A percentile compares a stretch with the other conserved stretches of the same genome.
Evolutionary conservation across 2,113 vertebrate genomes (phyloP).

Genomic region (Pteronura brasiliensis): DNA sequence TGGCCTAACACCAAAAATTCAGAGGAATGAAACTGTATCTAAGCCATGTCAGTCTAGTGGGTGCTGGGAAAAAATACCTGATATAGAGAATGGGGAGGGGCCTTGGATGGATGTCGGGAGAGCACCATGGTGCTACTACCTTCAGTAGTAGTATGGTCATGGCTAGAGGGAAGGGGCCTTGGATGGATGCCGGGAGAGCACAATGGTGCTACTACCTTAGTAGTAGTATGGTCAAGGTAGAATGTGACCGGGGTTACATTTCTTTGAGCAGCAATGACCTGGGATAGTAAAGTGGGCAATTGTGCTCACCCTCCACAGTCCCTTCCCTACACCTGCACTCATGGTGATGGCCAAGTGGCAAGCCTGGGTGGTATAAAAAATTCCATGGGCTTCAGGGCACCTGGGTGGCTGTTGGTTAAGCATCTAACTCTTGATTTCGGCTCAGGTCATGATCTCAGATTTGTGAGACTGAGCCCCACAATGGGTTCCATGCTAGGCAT

Average conservation of each 20-base stretch:
- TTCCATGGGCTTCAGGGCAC: not conserved
- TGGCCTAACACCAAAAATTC: not conserved
- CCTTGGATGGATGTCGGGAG: accelerated
- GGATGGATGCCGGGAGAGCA: accelerated
- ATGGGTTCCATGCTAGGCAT: not conserved
- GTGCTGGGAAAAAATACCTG: not conserved
- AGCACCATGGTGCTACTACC: accelerated
- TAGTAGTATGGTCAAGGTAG: not conserved
- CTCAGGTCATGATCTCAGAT: not conserved
- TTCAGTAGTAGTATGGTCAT: not conserved
- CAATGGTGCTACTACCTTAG: accelerated
- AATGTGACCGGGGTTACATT: not conserved
- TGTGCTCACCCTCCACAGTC: accelerated
- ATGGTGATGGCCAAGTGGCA: not conserved
- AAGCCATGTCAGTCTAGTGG: not conserved
- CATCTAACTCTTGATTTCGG: not conserved
- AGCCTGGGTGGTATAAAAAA: not conserved
- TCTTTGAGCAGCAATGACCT: not conserved
- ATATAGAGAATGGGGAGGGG: not conserved
- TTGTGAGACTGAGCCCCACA: not conserved
- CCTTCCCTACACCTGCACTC: not conserved
- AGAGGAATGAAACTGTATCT: not conserved
- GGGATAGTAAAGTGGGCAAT: not conserved
- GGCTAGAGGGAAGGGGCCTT: not conserved
- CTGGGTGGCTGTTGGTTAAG: not conserved